A percentile compares a stretch with the other conserved stretches of the same genome.
phyloP scores from a whole-genome alignment of 2,797 vertebrate species.

The Hybognathus amarus region DNA sequence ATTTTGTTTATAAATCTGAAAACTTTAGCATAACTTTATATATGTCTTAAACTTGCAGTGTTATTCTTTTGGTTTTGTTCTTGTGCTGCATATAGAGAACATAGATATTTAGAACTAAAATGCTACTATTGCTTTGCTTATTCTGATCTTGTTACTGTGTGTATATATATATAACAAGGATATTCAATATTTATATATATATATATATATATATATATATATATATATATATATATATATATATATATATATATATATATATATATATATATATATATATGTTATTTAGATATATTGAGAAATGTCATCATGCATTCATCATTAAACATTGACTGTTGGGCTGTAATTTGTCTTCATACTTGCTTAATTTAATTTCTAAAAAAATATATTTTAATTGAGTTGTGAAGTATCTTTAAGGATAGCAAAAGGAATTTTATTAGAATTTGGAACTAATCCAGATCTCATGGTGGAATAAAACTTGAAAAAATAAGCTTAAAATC shows the following conservation, averaged over 20 bases:
- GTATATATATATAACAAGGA: too few relatives aligned
- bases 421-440: neutral
- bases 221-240: too few relatives aligned
- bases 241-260: too few relatives aligned
- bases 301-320: neutral
- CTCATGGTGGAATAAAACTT: neutral
- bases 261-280: too few relatives aligned
- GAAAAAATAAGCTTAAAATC: neutral
- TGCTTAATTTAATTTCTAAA: neutral
- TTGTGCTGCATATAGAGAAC: neutral
- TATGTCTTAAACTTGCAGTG: neutral
- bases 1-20: neutral
- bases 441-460: neutral
- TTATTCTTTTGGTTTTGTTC: neutral
- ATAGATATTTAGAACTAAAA: neutral
- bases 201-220: too few relatives aligned
- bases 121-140: neutral
- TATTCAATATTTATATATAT: neutral
- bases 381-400: neutral
- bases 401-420: neutral
- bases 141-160: neutral
- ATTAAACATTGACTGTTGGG: neutral
- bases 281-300: too few relatives aligned
- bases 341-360: neutral
- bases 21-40: neutral